Conservation (phyloP, 2,113 vertebrate species). For the Chlorodrepanis virens region DNA sequence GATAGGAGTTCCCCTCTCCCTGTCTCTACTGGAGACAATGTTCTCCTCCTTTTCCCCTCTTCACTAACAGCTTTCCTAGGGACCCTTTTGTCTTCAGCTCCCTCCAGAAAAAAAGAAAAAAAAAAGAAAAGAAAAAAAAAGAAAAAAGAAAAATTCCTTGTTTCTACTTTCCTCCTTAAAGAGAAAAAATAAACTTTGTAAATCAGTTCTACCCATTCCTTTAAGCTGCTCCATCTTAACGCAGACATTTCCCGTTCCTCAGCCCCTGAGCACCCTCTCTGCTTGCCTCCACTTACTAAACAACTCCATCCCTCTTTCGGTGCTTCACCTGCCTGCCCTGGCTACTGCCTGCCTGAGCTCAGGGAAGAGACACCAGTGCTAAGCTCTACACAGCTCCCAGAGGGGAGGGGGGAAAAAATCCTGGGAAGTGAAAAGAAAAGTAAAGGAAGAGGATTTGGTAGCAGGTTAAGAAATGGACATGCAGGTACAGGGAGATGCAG, state of each 20-base stretch:
- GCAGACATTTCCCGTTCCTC: neutral
- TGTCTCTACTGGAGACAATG: neutral
- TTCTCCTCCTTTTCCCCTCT: neutral
- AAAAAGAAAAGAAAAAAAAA: no score
- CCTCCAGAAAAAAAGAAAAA: neutral
- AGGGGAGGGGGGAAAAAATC: neutral
- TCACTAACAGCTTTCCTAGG: neutral
- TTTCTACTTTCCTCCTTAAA: neutral
- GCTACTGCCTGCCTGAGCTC: neutral
- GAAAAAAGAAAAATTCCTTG: neutral
- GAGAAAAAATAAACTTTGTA: neutral
- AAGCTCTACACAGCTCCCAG: neutral
- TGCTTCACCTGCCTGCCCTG: neutral
- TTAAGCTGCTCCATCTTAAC: neutral
- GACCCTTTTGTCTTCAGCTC: neutral
- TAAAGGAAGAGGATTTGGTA: neutral
- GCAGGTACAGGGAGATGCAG: neutral
- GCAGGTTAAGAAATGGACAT: neutral
- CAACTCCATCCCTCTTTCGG: neutral
- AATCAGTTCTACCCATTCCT: neutral
- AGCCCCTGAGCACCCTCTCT: neutral
- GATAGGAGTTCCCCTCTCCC: neutral
- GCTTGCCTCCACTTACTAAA: neutral
- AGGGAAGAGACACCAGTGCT: neutral
- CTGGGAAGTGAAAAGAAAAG: neutral